Conservation (phyloP, 1,140 invertebrate genomes). For the Drosophila mojavensis region DNA sequence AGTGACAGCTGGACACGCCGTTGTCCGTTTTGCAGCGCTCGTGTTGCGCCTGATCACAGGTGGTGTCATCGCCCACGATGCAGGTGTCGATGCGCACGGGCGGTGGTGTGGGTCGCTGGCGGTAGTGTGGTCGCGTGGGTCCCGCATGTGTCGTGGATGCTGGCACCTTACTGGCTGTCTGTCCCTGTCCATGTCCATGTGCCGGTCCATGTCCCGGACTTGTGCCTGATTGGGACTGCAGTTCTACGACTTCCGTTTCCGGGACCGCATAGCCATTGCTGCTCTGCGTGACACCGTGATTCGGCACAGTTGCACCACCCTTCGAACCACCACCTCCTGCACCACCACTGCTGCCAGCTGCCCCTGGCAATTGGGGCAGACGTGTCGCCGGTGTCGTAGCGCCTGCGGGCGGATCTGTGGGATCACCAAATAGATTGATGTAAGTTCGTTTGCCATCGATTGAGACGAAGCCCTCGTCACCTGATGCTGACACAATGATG, state of each 20-base stretch:
- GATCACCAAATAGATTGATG: constrained; percentile 91
- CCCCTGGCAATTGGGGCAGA: constrained; percentile 68
- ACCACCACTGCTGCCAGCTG: constrained; percentile 15
- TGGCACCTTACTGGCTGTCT: constrained; percentile 14
- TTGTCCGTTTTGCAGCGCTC: constrained; percentile 94
- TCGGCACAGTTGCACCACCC: constrained; percentile 31
- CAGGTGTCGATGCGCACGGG: constrained; percentile 95
- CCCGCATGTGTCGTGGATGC: constrained; percentile 75
- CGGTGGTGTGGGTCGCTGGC: constrained; percentile 86
- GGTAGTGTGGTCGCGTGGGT: constrained; percentile 85
- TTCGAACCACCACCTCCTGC: constrained; percentile 17
- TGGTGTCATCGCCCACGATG: constrained; percentile 96
- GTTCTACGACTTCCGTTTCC: constrained; percentile 82
- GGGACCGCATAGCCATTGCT: constrained; percentile 85
- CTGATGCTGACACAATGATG: constrained; percentile 91
- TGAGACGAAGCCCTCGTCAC: constrained; percentile 94
- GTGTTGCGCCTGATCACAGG: constrained; percentile 93
- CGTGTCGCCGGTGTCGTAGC: constrained; percentile 65
- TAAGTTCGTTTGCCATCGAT: constrained; percentile 96
- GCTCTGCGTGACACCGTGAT: constrained; percentile 67
- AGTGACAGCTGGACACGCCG: constrained; percentile 96
- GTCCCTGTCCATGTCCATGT: constrained; percentile 17
- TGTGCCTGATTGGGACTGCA: constrained; percentile 56
- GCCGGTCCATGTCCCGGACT: constrained; percentile 28
- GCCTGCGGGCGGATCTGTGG: constrained; percentile 83